Evolutionary conservation across 2,797 vertebrate genomes (phyloP).

Genomic region (Tamandua tetradactyla): DNA sequence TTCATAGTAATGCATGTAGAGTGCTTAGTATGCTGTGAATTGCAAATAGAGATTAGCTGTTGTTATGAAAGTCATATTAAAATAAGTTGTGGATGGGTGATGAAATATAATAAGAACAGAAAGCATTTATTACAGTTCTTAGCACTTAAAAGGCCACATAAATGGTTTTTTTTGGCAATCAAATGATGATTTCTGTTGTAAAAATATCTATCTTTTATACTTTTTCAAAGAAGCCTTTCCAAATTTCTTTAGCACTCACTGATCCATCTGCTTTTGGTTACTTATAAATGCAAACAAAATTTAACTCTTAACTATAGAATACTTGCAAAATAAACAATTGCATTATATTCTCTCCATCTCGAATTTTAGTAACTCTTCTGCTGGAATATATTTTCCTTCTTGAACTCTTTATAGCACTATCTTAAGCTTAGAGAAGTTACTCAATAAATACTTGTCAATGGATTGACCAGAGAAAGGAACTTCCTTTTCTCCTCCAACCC

Average conservation of each 20-base stretch:
- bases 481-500: not conserved
- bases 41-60: not conserved
- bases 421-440: not conserved
- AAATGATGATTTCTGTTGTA: not conserved
- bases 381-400: not conserved
- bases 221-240: not conserved
- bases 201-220: not conserved
- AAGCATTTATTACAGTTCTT: not conserved
- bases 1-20: not conserved
- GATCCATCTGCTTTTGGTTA: not conserved
- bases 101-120: conserved; percentile 17
- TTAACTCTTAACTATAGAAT: not conserved
- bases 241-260: not conserved
- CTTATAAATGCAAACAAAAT: not conserved
- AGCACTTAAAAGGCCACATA: not conserved
- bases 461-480: not conserved
- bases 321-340: not conserved
- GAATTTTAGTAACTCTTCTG: not conserved
- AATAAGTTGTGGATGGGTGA: not conserved
- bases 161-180: not conserved
- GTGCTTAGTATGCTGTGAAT: not conserved
- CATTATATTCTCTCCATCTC: not conserved
- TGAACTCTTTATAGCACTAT: not conserved
- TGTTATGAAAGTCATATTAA: not conserved
- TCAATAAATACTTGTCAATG: not conserved